phyloP scores from a whole-genome alignment of 2,888 invertebrate species.

The Neoascia interrupta region DNA sequence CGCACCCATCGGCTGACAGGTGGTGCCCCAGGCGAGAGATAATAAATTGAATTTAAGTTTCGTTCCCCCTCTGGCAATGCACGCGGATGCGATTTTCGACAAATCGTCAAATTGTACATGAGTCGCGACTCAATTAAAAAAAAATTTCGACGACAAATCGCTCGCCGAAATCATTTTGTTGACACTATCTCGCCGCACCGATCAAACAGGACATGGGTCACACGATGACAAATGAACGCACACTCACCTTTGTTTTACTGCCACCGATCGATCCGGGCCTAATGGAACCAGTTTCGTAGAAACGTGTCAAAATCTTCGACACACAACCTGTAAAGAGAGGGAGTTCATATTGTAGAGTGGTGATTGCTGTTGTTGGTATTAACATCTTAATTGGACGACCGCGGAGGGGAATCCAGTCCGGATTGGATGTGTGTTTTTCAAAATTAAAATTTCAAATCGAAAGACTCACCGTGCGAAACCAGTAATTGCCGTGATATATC shows the following conservation, averaged over 20 bases:
- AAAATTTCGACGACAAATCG: constrained; percentile 5
- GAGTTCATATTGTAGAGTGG: too few relatives aligned
- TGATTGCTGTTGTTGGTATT: constrained; percentile 21
- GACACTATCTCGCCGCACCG: constrained; percentile 32
- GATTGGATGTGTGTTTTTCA: neutral
- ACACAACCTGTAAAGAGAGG: constrained; percentile 86
- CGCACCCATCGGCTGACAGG: constrained; percentile 58
- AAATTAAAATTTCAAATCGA: constrained; percentile 49
- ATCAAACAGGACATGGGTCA: too few relatives aligned
- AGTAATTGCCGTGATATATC: constrained; percentile 97
- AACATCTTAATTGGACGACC: constrained; percentile 45
- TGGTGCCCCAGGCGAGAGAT: constrained; percentile 16
- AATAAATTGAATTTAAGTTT: constrained; percentile 56
- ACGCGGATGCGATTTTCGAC: neutral
- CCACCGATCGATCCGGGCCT: constrained; percentile 97
- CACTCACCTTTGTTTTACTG: constrained; percentile 93
- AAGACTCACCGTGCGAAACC: constrained; percentile 89
- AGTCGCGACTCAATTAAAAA: constrained; percentile 30
- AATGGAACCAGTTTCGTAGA: constrained; percentile 98
- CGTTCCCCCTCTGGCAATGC: neutral
- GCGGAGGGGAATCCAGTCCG: neutral
- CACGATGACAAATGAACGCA: constrained; percentile 5
- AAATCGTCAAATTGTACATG: neutral
- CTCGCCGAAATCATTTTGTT: constrained; percentile 34
- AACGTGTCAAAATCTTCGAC: constrained; percentile 96